Percentiles rank a stretch among this genome's conserved stretches.
Evolutionary conservation across 2,797 vertebrate species (phyloP).

Genomic region (Lerista edwardsae): DNA sequence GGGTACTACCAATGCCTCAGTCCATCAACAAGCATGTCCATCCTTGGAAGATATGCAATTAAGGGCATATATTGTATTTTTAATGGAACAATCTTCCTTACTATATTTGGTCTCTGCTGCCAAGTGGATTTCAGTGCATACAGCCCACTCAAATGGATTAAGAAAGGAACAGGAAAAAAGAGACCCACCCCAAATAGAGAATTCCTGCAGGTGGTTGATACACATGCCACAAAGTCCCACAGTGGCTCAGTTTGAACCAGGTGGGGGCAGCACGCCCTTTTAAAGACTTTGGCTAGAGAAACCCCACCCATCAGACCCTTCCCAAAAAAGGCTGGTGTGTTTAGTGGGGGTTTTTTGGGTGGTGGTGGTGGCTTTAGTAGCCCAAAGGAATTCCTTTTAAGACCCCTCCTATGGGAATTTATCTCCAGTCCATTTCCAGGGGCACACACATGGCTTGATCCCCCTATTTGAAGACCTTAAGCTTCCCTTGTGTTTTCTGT

Average conservation of each 20-base stretch:
- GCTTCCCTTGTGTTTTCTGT: neutral
- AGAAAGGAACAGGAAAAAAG: too few relatives aligned
- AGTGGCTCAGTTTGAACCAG: slow-evolving; percentile 33
- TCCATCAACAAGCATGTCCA: slow-evolving; percentile 20
- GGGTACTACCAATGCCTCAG: neutral
- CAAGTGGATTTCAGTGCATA: neutral
- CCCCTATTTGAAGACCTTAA: slow-evolving; percentile 12
- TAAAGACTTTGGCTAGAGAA: slow-evolving; percentile 52
- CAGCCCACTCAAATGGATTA: neutral
- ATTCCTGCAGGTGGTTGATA: slow-evolving; percentile 36
- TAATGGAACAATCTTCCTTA: too few relatives aligned
- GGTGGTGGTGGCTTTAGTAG: slow-evolving; percentile 16
- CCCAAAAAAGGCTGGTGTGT: slow-evolving; percentile 47
- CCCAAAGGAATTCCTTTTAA: slow-evolving; percentile 57
- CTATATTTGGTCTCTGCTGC: neutral
- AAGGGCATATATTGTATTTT: neutral
- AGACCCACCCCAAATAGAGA: slow-evolving; percentile 17
- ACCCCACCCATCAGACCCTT: slow-evolving; percentile 64
- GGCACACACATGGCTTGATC: too few relatives aligned
- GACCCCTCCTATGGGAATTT: too few relatives aligned
- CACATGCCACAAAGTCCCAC: neutral
- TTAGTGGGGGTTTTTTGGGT: too few relatives aligned
- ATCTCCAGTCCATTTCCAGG: neutral
- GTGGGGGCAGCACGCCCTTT: slow-evolving; percentile 61
- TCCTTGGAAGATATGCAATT: slow-evolving; percentile 9